Evolutionary conservation across 2,797 vertebrate species (phyloP).

Genomic region (Melanotaenia maccullochi): DNA sequence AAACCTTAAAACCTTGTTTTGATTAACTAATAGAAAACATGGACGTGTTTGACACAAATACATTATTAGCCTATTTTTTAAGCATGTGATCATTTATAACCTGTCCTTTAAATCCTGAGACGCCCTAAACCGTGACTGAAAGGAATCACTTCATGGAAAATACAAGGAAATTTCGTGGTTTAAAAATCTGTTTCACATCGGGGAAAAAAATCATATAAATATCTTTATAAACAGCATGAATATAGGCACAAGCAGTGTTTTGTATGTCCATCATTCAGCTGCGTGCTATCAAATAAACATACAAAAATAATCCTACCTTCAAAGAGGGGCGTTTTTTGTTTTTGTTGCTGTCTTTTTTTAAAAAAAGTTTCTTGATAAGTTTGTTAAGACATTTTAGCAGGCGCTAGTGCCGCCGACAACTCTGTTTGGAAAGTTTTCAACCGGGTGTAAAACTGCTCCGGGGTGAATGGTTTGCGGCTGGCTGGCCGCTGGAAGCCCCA

Average conservation of each 20-base stretch:
- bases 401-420: constrained; percentile 84
- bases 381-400: constrained; percentile 85
- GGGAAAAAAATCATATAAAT: constrained; percentile 63
- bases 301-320: constrained; percentile 94
- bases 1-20: constrained; percentile 77
- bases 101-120: constrained; percentile 84
- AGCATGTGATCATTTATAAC: constrained; percentile 81
- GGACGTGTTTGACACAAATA: constrained; percentile 82
- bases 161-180: constrained; percentile 61
- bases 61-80: constrained; percentile 73
- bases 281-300: constrained; percentile 80
- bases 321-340: constrained; percentile 79
- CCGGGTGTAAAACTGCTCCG: constrained; percentile 83
- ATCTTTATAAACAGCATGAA: constrained; percentile 79
- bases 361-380: constrained; percentile 58
- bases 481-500: constrained; percentile 68
- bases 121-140: constrained; percentile 79
- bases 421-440: constrained; percentile 86
- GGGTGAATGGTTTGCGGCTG: constrained; percentile 79
- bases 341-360: constrained; percentile 54
- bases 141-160: constrained; percentile 69
- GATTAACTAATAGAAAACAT: constrained; percentile 74
- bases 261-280: constrained; percentile 79
- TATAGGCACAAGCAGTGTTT: constrained; percentile 81
- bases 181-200: constrained; percentile 71